phyloP scores from a whole-genome alignment of 2,797 vertebrate species.

The Megaceryle alcyon region DNA sequence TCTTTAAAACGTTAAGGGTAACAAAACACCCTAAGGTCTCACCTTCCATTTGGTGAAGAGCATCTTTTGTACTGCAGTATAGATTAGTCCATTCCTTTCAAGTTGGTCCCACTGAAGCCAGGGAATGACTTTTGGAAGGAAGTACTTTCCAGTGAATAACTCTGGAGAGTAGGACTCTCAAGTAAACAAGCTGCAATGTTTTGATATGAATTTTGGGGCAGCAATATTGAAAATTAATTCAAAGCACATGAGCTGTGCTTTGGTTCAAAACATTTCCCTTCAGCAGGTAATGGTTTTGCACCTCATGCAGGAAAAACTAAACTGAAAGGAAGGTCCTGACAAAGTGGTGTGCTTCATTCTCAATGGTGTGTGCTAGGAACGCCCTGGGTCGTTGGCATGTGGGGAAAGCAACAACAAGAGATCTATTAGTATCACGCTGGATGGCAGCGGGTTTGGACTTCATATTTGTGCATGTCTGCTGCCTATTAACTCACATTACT shows the following conservation, averaged over 20 bases:
- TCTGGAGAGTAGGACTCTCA: background rate
- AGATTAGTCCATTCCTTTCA: background rate
- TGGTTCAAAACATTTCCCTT: background rate
- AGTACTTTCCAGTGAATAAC: background rate
- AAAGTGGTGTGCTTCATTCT: background rate
- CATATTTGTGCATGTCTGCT: background rate
- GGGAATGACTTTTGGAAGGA: background rate
- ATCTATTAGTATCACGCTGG: background rate
- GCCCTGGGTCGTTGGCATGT: fast-evolving
- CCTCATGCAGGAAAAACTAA: background rate
- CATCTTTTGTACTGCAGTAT: background rate
- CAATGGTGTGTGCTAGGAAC: fast-evolving
- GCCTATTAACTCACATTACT: background rate
- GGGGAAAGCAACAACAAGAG: background rate
- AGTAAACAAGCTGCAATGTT: background rate
- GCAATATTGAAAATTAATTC: background rate
- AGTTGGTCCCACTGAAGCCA: background rate
- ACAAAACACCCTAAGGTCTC: background rate
- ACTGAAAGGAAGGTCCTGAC: background rate
- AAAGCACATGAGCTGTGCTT: background rate
- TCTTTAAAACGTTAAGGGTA: background rate
- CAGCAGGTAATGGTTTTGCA: background rate
- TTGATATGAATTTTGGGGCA: background rate
- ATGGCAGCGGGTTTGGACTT: background rate
- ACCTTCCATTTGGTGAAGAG: background rate